Evolutionary conservation across 2,797 vertebrate genomes (phyloP), one percentile per base, ranked within the genome.

Genomic region (Harpagifer antarcticus): DNA sequence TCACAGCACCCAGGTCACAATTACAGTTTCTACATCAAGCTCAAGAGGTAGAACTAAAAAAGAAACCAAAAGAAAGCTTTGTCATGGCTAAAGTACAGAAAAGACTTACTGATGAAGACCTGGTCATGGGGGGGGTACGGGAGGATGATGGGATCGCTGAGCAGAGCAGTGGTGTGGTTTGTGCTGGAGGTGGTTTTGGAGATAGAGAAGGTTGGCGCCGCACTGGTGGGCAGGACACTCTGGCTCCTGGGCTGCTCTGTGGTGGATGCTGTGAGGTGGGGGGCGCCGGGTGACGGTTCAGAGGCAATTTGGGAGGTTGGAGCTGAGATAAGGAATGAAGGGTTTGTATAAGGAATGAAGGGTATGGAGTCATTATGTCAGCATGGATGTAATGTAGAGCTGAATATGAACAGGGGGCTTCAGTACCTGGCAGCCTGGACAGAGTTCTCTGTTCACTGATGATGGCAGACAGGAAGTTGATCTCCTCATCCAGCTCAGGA

Each of bases 381-480:
- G 3, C 49, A 43, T 9, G 2, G 37, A 3, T n/a, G 13, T 27
- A 5, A 4, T 27, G 27, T 3, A 9, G 53, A 9, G 11, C 15
- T 23, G 17, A 15, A 33, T 42, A 55, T 2, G 45, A 61, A 59
- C 7, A 15, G 31, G 7, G 49, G 14, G 4, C 4, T 10, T 49
- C 45, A 45, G 76, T 93, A 96, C 95, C 95, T 82, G 94, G 74
- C 63, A 84, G 84, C 27, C 71, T 82, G 0, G 62, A 57, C 19
- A 86, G 84, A 2, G 90, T 88, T 42, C 93, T 82, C 67, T 97
- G 96, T 66, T 93, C 92, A 27, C 93, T 93, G 59, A 98, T 92
- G 76, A 96, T 86, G 3, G 96, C 94, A 0, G 96, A 97, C 5
- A 98, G 90, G 59, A 95, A 83, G 92, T 99, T 96, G 0, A 99